phyloP scores from a whole-genome alignment of 1,140 invertebrate species.

The Caenorhabditis latens region DNA sequence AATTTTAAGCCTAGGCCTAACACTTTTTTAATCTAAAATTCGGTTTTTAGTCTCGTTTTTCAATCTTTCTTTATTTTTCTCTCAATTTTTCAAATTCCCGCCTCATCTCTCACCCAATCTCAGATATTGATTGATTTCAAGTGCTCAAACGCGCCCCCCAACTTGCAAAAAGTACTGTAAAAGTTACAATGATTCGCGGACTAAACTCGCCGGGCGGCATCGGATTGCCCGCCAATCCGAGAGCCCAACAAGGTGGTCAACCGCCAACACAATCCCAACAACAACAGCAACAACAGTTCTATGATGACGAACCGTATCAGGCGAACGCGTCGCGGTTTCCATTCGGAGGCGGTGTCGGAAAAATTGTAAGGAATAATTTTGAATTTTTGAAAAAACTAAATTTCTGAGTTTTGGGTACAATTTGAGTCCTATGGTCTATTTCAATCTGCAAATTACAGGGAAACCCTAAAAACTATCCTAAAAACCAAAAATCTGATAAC shows the following conservation, averaged over 20 bases:
- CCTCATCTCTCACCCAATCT: background rate
- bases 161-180: background rate
- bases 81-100: background rate
- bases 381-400: background rate
- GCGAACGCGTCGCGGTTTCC: constrained; percentile 1
- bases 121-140: background rate
- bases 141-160: too few relatives aligned
- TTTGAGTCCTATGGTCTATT: background rate
- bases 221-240: constrained; percentile 5
- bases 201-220: constrained; percentile 39
- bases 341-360: background rate
- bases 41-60: background rate
- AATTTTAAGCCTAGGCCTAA: too few relatives aligned
- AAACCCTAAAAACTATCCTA: too few relatives aligned
- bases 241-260: background rate
- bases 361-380: background rate
- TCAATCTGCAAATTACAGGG: too few relatives aligned
- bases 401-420: background rate
- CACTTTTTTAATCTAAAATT: too few relatives aligned
- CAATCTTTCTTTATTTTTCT: background rate
- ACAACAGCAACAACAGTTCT: background rate
- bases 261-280: background rate
- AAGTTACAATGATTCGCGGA: constrained; percentile 8
- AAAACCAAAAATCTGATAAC: too few relatives aligned
- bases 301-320: constrained; percentile 51